Base-by-base conservation (phyloP, 1,140 invertebrate species). In the Lanistes nyassanus region DNA sequence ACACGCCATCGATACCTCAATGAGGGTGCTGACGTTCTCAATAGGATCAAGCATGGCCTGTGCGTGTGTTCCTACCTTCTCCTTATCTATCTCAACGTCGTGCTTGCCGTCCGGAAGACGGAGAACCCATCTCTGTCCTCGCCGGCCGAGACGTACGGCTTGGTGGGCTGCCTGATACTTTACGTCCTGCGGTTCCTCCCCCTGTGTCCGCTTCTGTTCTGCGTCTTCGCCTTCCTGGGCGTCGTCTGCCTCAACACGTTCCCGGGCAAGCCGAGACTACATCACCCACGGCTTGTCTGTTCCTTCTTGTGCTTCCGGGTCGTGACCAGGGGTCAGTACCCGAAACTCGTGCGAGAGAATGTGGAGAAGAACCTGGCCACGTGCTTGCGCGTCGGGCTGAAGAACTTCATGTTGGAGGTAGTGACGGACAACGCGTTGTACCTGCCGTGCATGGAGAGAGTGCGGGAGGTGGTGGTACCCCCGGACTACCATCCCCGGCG, bases 321-420 rank as follows among this genome's bases (percentile, higher is more conserved):
- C 11, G 98, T 99, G 0, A 99, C 98, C 0, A 92, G 97, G 76
- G 98, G 98, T 1, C 96, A 98, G 89, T 99, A 94, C 90, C 96
- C 97, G 2, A 93, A 97, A 76, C 90, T 99, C 66, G 97, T 99
- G 0, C 87, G 93, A 86, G 92, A 92, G 60, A 99, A 98, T 92
- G 95, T 99, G 0, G 84, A 86, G 60, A 92, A 94, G 75, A 99
- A 99, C 88, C 93, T 98, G 88, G 94, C 95, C 80, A 94, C 93
- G 64, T 99, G 97, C 85, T 90, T 94, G 68, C 94, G 96, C 85
- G 94, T 95, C 7, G 97, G 97, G 9, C 89, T 99, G 56, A 96
- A 98, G 88, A 98, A 99, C 88, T 99, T 98, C 86, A 93, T 98
- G 76, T 95, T 99, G 81, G 97, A 99, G 92, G 96, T 99, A 31